Percentiles rank a stretch among this genome's conserved stretches.
Evolutionary conservation across 2,888 invertebrate genomes (phyloP).

Genomic region (Laothoe populi): DNA sequence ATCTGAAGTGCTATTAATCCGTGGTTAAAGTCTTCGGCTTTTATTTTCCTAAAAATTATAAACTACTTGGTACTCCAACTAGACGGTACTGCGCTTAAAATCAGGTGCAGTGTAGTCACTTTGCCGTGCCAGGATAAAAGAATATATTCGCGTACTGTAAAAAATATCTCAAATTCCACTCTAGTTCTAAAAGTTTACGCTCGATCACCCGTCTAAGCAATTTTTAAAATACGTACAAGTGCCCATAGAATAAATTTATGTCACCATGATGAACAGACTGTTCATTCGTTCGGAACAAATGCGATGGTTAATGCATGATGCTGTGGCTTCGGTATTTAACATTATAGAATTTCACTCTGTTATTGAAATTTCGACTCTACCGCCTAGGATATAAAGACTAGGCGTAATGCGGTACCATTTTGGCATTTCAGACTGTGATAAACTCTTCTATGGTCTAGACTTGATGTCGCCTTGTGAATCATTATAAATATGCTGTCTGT

Average conservation of each 20-base stretch:
- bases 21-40: too few relatives aligned
- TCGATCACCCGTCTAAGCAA: slow-evolving; percentile 21
- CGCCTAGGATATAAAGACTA: background rate
- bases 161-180: background rate
- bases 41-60: too few relatives aligned
- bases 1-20: too few relatives aligned
- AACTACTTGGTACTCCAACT: too few relatives aligned
- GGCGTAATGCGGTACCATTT: background rate
- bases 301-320: slow-evolving; percentile 63
- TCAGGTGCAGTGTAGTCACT: too few relatives aligned
- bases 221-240: slow-evolving; percentile 37
- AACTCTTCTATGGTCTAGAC: slow-evolving; percentile 42
- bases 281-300: slow-evolving; percentile 59
- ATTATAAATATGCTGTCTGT: slow-evolving; percentile 16
- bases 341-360: slow-evolving; percentile 31
- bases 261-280: slow-evolving; percentile 59
- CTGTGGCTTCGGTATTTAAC: slow-evolving; percentile 52
- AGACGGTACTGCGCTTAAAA: too few relatives aligned
- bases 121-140: too few relatives aligned
- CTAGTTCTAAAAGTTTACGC: slow-evolving; percentile 3
- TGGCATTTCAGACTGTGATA: slow-evolving; percentile 31
- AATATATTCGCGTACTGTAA: too few relatives aligned
- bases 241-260: slow-evolving; percentile 50
- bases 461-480: slow-evolving; percentile 39
- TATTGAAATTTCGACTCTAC: slow-evolving; percentile 18